These are phyloP conservation scores for Corydoras maculifer DNA, from an alignment of 2,113 vertebrate species.

Conservation along the genomic window DNA sequence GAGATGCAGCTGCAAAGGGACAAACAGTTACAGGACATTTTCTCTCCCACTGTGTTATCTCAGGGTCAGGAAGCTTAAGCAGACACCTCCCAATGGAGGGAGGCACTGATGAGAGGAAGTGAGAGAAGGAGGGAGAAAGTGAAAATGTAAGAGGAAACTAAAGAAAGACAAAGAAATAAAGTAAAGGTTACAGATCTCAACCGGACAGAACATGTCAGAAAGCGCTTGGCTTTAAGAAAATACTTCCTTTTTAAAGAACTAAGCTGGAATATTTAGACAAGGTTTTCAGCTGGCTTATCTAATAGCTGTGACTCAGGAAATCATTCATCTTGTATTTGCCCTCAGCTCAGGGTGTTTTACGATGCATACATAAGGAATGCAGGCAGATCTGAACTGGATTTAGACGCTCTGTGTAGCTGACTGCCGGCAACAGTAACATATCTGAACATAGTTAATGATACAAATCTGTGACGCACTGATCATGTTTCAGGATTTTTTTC, in stretches of 20 bases:
- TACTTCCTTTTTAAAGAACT: background rate
- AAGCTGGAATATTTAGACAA: background rate
- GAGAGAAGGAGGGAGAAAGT: constrained; percentile 3
- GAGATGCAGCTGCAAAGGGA: constrained; percentile 30
- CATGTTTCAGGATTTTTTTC: background rate
- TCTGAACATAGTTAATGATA: constrained; percentile 3
- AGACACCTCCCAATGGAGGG: constrained; percentile 22
- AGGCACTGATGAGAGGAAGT: background rate
- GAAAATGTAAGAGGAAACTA: background rate
- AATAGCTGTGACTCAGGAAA: constrained; percentile 8
- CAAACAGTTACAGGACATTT: constrained; percentile 21
- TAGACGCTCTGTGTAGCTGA: constrained; percentile 6
- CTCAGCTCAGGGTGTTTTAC: constrained; percentile 2
- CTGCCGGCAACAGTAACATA: background rate
- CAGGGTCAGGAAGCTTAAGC: constrained; percentile 30
- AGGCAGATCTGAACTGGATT: constrained; percentile 9
- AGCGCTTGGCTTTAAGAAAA: background rate
- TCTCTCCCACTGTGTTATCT: constrained; percentile 28
- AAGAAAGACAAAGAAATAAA: background rate
- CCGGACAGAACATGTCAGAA: background rate
- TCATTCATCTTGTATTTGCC: constrained; percentile 6
- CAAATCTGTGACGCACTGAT: constrained; percentile 9
- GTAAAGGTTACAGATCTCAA: background rate
- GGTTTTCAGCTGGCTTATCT: background rate
- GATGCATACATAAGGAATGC: background rate